A percentile compares a stretch with the other conserved stretches of the same genome.
These are phyloP conservation scores for Tridacna crocea DNA, from an alignment of 2,888 invertebrate species.

Conservation along the genomic window DNA sequence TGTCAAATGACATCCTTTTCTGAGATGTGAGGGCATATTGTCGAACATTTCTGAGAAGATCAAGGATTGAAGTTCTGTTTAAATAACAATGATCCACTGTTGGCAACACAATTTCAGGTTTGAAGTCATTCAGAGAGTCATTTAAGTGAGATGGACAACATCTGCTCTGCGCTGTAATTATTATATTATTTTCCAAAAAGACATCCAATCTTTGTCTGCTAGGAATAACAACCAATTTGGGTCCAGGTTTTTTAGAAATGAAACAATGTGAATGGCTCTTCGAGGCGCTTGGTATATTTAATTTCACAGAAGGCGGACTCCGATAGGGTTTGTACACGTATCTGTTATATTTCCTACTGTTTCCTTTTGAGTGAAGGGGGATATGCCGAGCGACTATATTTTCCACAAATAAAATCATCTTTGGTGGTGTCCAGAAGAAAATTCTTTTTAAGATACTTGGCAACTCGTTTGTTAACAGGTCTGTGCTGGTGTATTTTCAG, in stretches of 20 bases:
- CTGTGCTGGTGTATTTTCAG: background rate
- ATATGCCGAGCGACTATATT: conserved; percentile 1
- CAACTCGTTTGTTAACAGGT: conserved; percentile 3
- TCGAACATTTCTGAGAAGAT: background rate
- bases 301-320: conserved; percentile 19
- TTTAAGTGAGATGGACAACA: conserved; percentile 28
- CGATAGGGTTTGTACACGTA: no score
- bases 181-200: conserved; percentile 13
- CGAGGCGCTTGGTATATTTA: conserved; percentile 8
- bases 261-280: conserved; percentile 30
- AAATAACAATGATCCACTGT: background rate
- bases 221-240: conserved; percentile 24
- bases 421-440: background rate
- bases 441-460: background rate
- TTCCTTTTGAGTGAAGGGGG: no score
- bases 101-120: background rate
- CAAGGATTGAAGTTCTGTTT: background rate
- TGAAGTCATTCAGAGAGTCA: background rate
- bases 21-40: background rate
- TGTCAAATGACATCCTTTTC: conserved; percentile 16
- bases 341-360: no score
- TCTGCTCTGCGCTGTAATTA: conserved; percentile 24
- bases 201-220: background rate
- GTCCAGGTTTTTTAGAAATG: conserved; percentile 33
- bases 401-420: conserved; percentile 8